These are phyloP conservation scores for Helicoverpa zea DNA, from an alignment of 1,140 invertebrate species.

Conservation along the genomic window DNA sequence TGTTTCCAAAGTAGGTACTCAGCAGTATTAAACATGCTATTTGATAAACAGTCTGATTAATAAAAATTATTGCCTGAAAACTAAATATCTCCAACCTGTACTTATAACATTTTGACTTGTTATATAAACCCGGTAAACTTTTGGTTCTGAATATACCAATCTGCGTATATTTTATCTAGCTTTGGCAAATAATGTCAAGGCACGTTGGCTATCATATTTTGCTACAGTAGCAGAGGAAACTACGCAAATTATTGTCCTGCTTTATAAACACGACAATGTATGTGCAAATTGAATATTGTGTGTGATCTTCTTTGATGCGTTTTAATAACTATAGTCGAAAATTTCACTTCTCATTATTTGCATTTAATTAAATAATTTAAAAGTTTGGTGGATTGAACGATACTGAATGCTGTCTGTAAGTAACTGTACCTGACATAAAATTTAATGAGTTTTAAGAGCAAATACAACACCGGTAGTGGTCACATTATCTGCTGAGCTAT, in stretches of 20 bases:
- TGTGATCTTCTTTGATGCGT: not conserved
- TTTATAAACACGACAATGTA: slow-evolving; percentile 14
- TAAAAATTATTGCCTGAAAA: not conserved
- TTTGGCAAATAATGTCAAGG: slow-evolving; percentile 36
- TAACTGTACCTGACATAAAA: not conserved
- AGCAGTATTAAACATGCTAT: slow-evolving; percentile 9
- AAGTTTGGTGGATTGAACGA: no score
- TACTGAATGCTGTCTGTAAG: no score
- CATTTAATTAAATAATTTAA: no score
- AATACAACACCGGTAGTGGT: slow-evolving; percentile 56
- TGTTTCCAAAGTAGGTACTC: slow-evolving; percentile 14
- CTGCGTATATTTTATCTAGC: slow-evolving; percentile 15
- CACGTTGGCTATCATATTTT: slow-evolving; percentile 6
- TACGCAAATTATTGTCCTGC: slow-evolving; percentile 22
- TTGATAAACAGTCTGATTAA: slow-evolving; percentile 17
- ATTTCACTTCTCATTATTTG: no score
- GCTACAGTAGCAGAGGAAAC: not conserved
- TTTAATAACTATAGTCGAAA: no score
- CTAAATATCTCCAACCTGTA: not conserved
- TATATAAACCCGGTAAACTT: not conserved
- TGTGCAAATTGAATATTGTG: not conserved
- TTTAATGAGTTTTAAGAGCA: slow-evolving; percentile 26
- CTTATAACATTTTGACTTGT: not conserved
- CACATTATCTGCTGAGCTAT: slow-evolving; percentile 56
- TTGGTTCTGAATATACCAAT: not conserved